A percentile compares a stretch with the other conserved stretches of the same genome.
These are phyloP conservation scores for Drosophila hawaiiensis DNA, from an alignment of 2,888 invertebrate species.

Conservation along the genomic window DNA sequence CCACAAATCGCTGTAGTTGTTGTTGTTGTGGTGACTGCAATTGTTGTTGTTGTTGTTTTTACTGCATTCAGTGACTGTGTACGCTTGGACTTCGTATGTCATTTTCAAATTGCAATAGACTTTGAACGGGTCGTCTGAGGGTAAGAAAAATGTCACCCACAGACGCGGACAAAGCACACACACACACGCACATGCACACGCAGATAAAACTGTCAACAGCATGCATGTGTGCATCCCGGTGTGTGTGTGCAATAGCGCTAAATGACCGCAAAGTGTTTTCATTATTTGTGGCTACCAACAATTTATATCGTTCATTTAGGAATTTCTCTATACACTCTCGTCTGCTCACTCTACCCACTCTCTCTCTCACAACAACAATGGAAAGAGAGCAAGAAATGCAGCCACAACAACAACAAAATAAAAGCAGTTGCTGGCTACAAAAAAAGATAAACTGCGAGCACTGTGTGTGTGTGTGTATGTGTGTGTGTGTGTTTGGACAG, in stretches of 20 bases:
- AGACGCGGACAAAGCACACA: conserved; percentile 24
- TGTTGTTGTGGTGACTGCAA: conserved; percentile 17
- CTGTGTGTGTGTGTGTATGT: background rate
- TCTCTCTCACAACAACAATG: conserved; percentile 7
- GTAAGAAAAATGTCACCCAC: conserved; percentile 60
- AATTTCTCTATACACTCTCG: conserved; percentile 70
- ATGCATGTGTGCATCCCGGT: conserved; percentile 40
- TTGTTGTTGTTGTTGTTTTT: conserved; percentile 25
- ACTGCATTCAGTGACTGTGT: conserved; percentile 63
- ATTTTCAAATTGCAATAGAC: conserved; percentile 80
- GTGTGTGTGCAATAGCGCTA: conserved; percentile 69
- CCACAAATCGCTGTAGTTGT: conserved; percentile 15
- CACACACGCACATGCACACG: conserved; percentile 18
- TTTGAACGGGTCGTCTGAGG: conserved; percentile 59
- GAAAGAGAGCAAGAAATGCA: background rate
- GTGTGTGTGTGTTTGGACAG: conserved; percentile 4
- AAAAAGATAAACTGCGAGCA: background rate
- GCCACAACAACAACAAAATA: conserved; percentile 6
- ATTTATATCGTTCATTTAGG: conserved; percentile 84
- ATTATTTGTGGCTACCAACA: conserved; percentile 81
- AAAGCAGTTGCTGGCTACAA: conserved; percentile 17
- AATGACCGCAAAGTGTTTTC: conserved; percentile 80
- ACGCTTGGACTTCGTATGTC: conserved; percentile 80
- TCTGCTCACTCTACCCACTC: background rate
- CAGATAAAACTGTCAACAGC: conserved; percentile 65